These are phyloP conservation scores for Saccopteryx bilineata DNA, from an alignment of 2,113 vertebrate species.

Conservation along the genomic window DNA sequence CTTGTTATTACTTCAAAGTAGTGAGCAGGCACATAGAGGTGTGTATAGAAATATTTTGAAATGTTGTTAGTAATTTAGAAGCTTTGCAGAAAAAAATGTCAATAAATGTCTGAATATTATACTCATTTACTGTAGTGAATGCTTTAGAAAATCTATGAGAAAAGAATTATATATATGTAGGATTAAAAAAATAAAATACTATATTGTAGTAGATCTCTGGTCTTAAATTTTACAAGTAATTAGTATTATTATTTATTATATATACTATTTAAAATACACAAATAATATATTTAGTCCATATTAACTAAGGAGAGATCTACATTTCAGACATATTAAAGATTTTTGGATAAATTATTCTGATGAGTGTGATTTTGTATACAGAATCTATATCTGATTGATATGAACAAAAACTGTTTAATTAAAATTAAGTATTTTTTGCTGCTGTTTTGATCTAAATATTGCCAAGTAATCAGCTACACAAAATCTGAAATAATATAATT, in stretches of 20 bases:
- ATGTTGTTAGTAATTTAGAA: background rate
- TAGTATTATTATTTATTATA: background rate
- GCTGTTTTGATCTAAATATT: background rate
- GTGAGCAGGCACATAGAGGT: background rate
- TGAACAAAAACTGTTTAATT: background rate
- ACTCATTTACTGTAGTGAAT: background rate
- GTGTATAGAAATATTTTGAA: background rate
- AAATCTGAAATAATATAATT: background rate
- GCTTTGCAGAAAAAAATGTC: background rate
- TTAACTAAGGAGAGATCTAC: background rate
- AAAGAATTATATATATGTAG: background rate
- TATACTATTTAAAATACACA: background rate
- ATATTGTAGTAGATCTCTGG: background rate
- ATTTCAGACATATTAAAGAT: background rate
- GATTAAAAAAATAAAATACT: background rate
- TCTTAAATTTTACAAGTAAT: slow-evolving; percentile 53
- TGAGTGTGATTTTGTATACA: background rate
- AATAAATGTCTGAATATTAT: background rate
- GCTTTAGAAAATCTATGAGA: background rate
- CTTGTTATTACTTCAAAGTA: slow-evolving; percentile 9
- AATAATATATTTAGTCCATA: background rate
- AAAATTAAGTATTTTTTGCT: background rate
- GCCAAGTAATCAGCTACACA: background rate
- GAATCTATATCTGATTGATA: background rate
- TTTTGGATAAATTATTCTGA: background rate